Percentiles rank a stretch among this genome's conserved stretches.
Evolutionary conservation across 1,140 invertebrate genomes (phyloP).

Genomic region (Cotesia glomerata): DNA sequence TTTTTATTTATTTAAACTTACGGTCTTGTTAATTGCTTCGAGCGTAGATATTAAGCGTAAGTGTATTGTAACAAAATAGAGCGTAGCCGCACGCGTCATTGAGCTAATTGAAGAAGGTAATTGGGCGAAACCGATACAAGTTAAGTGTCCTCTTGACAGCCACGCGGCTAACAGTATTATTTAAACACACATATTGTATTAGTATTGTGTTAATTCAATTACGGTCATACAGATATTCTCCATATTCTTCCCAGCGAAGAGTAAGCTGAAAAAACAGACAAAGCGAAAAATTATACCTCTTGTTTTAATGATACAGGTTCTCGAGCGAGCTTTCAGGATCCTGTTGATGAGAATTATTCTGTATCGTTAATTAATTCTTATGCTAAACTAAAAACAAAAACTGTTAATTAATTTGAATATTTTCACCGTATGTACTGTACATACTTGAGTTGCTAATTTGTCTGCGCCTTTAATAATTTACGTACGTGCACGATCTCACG

Average conservation of each 20-base stretch:
- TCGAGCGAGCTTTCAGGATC: no score
- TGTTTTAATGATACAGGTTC: not conserved
- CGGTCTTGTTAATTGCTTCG: no score
- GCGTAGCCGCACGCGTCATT: not conserved
- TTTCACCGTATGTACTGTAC: no score
- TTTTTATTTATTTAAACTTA: not conserved
- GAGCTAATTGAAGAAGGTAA: conserved; percentile 4
- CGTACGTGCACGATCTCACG: not conserved
- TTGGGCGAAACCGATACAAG: conserved; percentile 20
- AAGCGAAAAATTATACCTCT: not conserved
- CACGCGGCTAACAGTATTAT: conserved; percentile 2
- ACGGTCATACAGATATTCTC: not conserved
- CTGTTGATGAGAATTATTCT: not conserved
- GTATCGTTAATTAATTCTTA: not conserved
- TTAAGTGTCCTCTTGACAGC: not conserved
- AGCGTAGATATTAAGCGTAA: not conserved
- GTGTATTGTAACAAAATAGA: not conserved
- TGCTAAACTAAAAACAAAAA: not conserved
- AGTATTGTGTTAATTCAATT: conserved; percentile 3
- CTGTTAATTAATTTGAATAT: no score
- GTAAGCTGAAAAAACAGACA: no score
- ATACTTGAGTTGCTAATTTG: not conserved
- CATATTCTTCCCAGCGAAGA: not conserved
- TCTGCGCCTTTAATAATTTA: not conserved
- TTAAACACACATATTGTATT: not conserved